Evolutionary conservation across 2,113 vertebrate species (phyloP), one percentile per base, ranked within the genome.

Genomic region (Pelodiscus sinensis): DNA sequence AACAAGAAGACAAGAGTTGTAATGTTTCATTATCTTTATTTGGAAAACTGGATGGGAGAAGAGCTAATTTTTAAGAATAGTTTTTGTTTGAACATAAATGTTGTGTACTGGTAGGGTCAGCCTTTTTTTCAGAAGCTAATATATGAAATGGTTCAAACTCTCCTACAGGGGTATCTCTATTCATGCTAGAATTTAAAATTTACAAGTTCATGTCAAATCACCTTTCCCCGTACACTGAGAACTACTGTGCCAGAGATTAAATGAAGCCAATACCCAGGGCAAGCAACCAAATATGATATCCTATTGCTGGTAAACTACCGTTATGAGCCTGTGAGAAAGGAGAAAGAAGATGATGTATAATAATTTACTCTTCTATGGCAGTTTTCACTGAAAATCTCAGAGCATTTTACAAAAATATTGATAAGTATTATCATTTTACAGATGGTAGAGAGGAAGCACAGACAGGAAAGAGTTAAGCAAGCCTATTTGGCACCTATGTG

Each of bases 201-300:
- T 95, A 60, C 86, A 93, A 86, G 87, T 96, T 90, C 90, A 73
- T 84, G 25, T 94, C 96, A 97, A 92, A 95, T 96, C 94, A 87
- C 84, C 85, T 88, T 92, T 95, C 73, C 94, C 92, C 84, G 89
- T n/a, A 57, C 90, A 90, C 82, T 89, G 65, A 87, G 54, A 93
- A 91, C 79, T 85, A 89, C 21, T 86, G 54, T 52, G 62, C 65
- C 68, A 60, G 54, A 82, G 52, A 54, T 79, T 88, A 94, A 93
- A 96, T 82, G 90, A 96, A 96, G 78, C 86, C n/a, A 56, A 60
- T 87, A 92, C 68, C 58, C 58, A 92, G 78, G 68, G 51, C 50
- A 84, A 79, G 35, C 0, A 2, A 85, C 77, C 88, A 55, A 65
- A 62, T 75, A 29, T 14, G 86, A 21, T 51, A 84, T 86, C 38